Percentiles rank a stretch among this genome's conserved stretches.
Conservation (phyloP, 2,888 invertebrate genomes). For the Agriotes lineatus region DNA sequence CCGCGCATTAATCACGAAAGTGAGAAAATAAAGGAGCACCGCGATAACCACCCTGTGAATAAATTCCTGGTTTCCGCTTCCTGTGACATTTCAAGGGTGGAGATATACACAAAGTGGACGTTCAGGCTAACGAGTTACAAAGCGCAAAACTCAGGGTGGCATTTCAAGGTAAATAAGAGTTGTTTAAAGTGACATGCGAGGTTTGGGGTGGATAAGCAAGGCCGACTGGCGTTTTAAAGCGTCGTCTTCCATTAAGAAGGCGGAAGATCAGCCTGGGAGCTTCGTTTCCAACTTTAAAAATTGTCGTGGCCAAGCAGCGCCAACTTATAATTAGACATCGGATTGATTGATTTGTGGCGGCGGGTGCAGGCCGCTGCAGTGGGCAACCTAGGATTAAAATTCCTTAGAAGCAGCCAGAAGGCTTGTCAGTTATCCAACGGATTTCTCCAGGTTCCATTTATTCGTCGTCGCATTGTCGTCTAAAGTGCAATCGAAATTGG, state of each 20-base stretch:
- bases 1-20: constrained; percentile 10
- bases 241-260: constrained; percentile 1
- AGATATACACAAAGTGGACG: constrained; percentile 32
- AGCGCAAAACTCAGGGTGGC: constrained; percentile 32
- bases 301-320: neutral
- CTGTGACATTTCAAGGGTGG: constrained; percentile 20
- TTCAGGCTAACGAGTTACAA: constrained; percentile 28
- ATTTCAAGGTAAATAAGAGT: constrained; percentile 34
- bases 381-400: neutral
- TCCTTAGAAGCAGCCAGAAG: neutral
- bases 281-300: neutral
- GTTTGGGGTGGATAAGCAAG: constrained; percentile 19
- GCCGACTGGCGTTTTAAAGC: constrained; percentile 19
- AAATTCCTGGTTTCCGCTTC: constrained; percentile 33
- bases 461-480: neutral
- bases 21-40: constrained; percentile 17
- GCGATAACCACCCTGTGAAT: constrained; percentile 25
- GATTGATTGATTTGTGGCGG: constrained; percentile 6
- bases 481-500: neutral
- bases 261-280: neutral
- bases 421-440: too few relatives aligned
- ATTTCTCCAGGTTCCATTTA: neutral
- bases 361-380: neutral
- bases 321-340: constrained; percentile 8
- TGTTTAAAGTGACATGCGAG: constrained; percentile 31